These are phyloP conservation scores for Mormyrops boulengeri DNA, from an alignment of 2,797 vertebrate species.

Conservation along the genomic window DNA sequence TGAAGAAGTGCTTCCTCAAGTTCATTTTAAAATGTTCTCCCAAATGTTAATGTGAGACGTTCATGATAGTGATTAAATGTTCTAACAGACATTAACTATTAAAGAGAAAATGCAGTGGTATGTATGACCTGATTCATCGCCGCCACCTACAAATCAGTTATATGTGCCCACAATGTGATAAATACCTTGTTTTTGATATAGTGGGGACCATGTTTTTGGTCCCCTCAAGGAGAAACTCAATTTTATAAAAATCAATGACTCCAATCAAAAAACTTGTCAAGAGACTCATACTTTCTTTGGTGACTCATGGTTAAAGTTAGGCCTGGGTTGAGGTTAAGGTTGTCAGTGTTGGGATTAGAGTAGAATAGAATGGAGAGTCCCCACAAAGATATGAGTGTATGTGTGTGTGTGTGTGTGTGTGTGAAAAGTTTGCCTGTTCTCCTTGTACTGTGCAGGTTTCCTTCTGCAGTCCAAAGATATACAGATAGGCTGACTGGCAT, in stretches of 20 bases:
- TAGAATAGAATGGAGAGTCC: not conserved
- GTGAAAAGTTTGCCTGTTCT: not conserved
- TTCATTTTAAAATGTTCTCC: too few relatives aligned
- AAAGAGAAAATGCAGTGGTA: not conserved
- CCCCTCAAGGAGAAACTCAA: not conserved
- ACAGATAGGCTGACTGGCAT: not conserved
- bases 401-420: not conserved
- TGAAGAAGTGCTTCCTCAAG: too few relatives aligned
- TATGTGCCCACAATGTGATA: not conserved
- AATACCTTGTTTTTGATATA: not conserved
- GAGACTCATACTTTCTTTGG: not conserved
- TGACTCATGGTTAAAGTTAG: not conserved
- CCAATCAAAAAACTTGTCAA: not conserved
- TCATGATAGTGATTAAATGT: not conserved
- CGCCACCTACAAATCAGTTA: not conserved
- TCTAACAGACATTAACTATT: not conserved
- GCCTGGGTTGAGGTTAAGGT: not conserved
- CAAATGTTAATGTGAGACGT: not conserved
- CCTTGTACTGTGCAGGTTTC: not conserved
- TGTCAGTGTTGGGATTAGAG: not conserved
- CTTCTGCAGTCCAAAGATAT: not conserved
- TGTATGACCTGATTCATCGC: not conserved
- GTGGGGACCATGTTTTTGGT: not conserved
- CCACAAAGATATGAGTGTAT: not conserved
- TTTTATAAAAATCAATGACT: not conserved